Evolutionary conservation across 2,888 invertebrate genomes (phyloP).

Genomic region (Drosophila aldrichi): DNA sequence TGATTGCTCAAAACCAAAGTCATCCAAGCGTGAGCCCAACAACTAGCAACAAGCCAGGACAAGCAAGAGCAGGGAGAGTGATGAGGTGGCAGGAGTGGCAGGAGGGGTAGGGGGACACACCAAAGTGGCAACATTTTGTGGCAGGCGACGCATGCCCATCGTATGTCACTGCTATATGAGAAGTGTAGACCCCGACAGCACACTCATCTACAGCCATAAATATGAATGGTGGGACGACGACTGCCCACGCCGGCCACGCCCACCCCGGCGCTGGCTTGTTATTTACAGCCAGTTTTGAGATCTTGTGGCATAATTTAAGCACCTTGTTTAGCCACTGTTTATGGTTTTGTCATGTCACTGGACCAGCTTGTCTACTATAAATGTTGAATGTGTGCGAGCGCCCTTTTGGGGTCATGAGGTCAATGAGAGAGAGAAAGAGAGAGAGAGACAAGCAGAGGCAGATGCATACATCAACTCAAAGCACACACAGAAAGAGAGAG

Average conservation of each 20-base stretch:
- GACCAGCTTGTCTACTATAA: conserved; percentile 62
- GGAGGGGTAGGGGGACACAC: conserved; percentile 16
- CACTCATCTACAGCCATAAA: conserved; percentile 65
- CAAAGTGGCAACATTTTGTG: conserved; percentile 73
- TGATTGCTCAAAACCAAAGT: conserved; percentile 79
- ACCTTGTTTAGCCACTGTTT: conserved; percentile 82
- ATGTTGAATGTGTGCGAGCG: conserved; percentile 52
- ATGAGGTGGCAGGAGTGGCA: no score
- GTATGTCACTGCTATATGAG: conserved; percentile 17
- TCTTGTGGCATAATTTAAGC: conserved; percentile 81
- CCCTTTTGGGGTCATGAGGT: conserved; percentile 78
- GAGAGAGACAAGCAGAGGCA: not conserved
- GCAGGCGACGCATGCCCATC: conserved; percentile 68
- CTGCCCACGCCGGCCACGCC: not conserved
- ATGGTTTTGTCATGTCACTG: conserved; percentile 79
- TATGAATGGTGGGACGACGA: conserved; percentile 57
- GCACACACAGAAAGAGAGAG: no score
- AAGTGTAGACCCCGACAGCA: conserved; percentile 10
- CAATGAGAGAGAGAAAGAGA: conserved; percentile 47
- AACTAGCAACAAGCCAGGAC: conserved; percentile 69
- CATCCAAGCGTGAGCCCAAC: conserved; percentile 78
- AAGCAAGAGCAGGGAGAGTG: conserved; percentile 39
- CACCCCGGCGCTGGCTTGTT: conserved; percentile 64
- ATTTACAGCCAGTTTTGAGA: conserved; percentile 79
- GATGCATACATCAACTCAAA: not conserved